Evolutionary conservation across 1,140 invertebrate species (phyloP), one percentile per base, ranked within the genome.

Genomic region (Sinella curviseta): DNA sequence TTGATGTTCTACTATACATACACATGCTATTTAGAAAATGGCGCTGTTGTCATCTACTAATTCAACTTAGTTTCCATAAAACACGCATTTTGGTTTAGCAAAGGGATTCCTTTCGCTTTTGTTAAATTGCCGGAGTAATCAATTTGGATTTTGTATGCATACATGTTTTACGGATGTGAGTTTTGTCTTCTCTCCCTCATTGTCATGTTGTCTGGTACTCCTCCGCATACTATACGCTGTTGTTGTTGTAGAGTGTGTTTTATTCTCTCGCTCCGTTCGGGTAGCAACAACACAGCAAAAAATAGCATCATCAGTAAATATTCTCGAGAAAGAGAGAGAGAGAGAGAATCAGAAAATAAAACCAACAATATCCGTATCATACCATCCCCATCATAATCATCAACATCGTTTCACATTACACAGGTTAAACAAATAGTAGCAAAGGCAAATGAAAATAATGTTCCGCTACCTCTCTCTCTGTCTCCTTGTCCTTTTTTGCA

Each of bases 91-190:
- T 48, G 39, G 39, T 48, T 48, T 48, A 48, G 39, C 17, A n/a
- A n/a, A n/a, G 39, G n/a, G 55, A 60, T 17, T 31, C 26, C 4
- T 20, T 12, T 48, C 8, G 39, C 39, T 70, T 70, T 70, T 30
- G 31, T 14, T 70, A 70, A 70, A 70, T 70, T 70, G 65, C 31
- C 65, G 12, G 65, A 70, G 65, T 70, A 70, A 70, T 70, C 65
- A 70, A 70, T 70, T 70, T 70, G 31, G 65, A 70, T 70, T 70
- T 33, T 16, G 12, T 70, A 33, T 70, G n/a, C 65, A 30, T 70
- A 33, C 65, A 70, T 31, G 28, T n/a, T n/a, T n/a, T n/a, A n/a
- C n/a, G n/a, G n/a, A n/a, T n/a, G n/a, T n/a, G n/a, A n/a, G n/a
- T n/a, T n/a, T n/a, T n/a, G n/a, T n/a, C n/a, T n/a, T n/a, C n/a